Base-by-base conservation (phyloP, 2,888 invertebrate genomes). In the Tenthredo notha region DNA sequence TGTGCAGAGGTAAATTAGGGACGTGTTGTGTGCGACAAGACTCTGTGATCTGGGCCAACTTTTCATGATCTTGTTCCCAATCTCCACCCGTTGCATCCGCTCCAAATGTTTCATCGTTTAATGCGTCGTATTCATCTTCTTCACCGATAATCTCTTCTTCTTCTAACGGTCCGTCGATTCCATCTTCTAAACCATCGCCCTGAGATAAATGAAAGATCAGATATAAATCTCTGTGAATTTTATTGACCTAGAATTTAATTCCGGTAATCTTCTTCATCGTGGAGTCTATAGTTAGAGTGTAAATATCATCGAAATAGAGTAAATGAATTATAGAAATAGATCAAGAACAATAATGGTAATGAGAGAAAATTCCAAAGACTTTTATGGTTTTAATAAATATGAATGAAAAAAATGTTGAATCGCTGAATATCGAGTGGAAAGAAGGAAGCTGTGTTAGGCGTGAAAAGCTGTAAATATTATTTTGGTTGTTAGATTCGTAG, bases 21-120 rank as follows among this genome's bases (percentile, higher is more conserved):
- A 67, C 43, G 3, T 65, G 83, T 18, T 83, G 83, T 0, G 67
- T 67, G 40, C 83, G 65, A 70, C 83, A 83, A 84, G 93, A 94
- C 88, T 95, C 95, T n/a, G 95, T 94, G 85, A 95, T 94, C 89
- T 95, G 95, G 7, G 96, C 96, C 88, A 96, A 94, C 90, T 96
- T 95, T 91, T 96, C 96, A 92, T 97, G 97, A 87, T 95, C 96
- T 88, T 96, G 95, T 90, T 97, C 97, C 97, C 97, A 97, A 91
- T 97, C 97, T 21, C 95, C 96, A 86, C 94, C 91, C 92, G 96
- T 94, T 91, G 96, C 96, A 88, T 96, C 96, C 83, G 96, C 96
- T 40, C 98, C 98, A 93, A 98, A 98, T 0, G 98, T 98, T 94
- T 98, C 98, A 94, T 98, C 97, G 90, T 98, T 98, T 87, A 98